Evolutionary conservation across 2,888 invertebrate genomes (phyloP).

Genomic region (Nymphalis urticae): DNA sequence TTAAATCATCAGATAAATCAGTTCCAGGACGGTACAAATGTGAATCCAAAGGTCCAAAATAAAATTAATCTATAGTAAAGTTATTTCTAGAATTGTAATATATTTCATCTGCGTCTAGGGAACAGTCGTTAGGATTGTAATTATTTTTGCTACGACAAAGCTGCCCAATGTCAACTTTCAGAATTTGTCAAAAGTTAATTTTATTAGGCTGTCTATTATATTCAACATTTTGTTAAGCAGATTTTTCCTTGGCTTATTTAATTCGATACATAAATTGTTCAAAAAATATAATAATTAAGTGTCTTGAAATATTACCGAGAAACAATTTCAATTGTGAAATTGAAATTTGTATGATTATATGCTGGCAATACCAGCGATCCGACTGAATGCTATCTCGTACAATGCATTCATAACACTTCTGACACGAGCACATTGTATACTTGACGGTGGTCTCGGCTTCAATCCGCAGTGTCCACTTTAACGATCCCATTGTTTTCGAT

Average conservation of each 20-base stretch:
- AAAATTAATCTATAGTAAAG: too few relatives aligned
- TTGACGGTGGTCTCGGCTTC: slow-evolving; percentile 73
- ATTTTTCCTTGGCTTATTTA: background rate
- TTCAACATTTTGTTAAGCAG: background rate
- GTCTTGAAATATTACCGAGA: background rate
- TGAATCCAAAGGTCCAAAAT: too few relatives aligned
- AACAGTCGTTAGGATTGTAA: background rate
- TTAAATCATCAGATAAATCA: background rate
- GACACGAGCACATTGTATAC: slow-evolving; percentile 48
- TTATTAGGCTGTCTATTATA: background rate
- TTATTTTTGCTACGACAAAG: background rate
- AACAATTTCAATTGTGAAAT: background rate
- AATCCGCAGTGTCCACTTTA: slow-evolving; percentile 70
- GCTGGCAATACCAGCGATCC: slow-evolving; percentile 17
- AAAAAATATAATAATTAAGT: too few relatives aligned
- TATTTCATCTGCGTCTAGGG: background rate
- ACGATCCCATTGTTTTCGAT: slow-evolving; percentile 76
- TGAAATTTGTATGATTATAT: slow-evolving; percentile 1
- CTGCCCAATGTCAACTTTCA: background rate
- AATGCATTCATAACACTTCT: slow-evolving; percentile 49
- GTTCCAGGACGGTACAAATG: too few relatives aligned
- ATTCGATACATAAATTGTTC: too few relatives aligned
- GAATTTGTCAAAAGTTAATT: background rate
- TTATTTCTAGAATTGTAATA: too few relatives aligned
- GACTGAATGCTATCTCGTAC: slow-evolving; percentile 28